phyloP scores from a whole-genome alignment of 2,888 invertebrate genomes.

The Metopia argyrocephala region DNA sequence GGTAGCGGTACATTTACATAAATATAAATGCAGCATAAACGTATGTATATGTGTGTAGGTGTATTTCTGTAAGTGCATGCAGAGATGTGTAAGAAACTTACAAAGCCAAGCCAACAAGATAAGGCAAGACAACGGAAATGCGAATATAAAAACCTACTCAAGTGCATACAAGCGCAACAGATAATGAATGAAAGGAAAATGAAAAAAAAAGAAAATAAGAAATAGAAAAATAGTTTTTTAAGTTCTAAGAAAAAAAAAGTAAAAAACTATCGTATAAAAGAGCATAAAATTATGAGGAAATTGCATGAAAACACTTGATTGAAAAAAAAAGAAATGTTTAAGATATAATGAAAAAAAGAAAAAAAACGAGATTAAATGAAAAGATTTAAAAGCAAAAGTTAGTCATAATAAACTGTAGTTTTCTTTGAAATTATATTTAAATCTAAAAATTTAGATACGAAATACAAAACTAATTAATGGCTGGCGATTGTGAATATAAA shows the following conservation, averaged over 20 bases:
- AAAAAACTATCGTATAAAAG: background rate
- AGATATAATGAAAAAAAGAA: background rate
- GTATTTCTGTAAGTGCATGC: background rate
- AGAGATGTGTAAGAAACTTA: conserved; percentile 15
- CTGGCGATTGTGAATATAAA: too few species aligned
- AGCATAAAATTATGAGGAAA: background rate
- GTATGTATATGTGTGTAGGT: background rate
- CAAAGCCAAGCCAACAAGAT: background rate
- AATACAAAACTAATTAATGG: too few species aligned
- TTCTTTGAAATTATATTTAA: too few species aligned
- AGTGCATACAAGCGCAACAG: conserved; percentile 54
- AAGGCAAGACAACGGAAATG: conserved; percentile 49
- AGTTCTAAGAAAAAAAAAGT: background rate
- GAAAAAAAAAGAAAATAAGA: background rate
- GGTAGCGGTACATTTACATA: background rate
- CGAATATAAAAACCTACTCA: conserved; percentile 45
- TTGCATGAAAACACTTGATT: conserved; percentile 41
- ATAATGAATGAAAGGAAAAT: conserved; percentile 38
- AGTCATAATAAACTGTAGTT: background rate
- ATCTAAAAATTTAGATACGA: too few species aligned
- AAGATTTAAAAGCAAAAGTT: background rate
- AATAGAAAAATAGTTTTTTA: background rate
- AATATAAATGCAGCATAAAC: background rate
- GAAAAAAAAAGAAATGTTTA: conserved; percentile 1
- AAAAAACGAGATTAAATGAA: background rate